Evolutionary conservation across 2,888 invertebrate genomes (phyloP).

Genomic region (Heliothis peltigera): DNA sequence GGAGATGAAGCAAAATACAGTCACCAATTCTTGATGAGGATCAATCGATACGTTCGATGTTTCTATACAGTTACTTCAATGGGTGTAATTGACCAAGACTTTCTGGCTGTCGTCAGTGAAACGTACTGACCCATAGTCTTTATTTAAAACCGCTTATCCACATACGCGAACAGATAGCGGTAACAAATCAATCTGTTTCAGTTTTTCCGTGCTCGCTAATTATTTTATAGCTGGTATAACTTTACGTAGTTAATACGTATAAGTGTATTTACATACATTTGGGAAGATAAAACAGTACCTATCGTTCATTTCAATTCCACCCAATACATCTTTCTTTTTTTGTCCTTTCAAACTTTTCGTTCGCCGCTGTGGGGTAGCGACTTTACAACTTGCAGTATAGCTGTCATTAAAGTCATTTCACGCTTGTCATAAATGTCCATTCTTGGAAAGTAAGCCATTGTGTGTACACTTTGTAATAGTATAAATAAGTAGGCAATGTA

Average conservation of each 20-base stretch:
- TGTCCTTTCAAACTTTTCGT: not conserved
- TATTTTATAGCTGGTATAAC: too few relatives aligned
- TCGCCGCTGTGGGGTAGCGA: conserved; percentile 5
- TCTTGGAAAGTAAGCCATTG: conserved; percentile 17
- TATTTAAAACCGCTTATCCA: conserved; percentile 6
- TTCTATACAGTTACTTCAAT: conserved; percentile 75
- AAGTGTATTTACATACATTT: too few relatives aligned
- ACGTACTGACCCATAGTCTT: conserved; percentile 51
- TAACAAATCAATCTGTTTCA: too few relatives aligned
- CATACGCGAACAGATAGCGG: not conserved
- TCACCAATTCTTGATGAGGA: conserved; percentile 47
- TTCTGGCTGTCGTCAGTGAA: conserved; percentile 56
- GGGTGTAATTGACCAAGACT: conserved; percentile 82
- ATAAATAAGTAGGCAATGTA: conserved; percentile 1
- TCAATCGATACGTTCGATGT: conserved; percentile 58
- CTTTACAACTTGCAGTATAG: conserved; percentile 23
- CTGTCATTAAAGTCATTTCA: conserved; percentile 36
- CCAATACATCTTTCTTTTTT: too few relatives aligned
- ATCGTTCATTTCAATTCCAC: not conserved
- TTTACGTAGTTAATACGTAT: too few relatives aligned
- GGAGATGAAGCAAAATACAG: conserved; percentile 29
- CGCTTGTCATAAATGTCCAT: conserved; percentile 31
- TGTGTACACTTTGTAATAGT: conserved; percentile 13
- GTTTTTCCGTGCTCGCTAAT: too few relatives aligned
- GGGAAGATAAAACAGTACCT: too few relatives aligned